Percentiles rank a stretch among this genome's conserved stretches.
These are phyloP conservation scores for Drosophila littoralis DNA, from an alignment of 1,140 invertebrate genomes.

Conservation along the genomic window DNA sequence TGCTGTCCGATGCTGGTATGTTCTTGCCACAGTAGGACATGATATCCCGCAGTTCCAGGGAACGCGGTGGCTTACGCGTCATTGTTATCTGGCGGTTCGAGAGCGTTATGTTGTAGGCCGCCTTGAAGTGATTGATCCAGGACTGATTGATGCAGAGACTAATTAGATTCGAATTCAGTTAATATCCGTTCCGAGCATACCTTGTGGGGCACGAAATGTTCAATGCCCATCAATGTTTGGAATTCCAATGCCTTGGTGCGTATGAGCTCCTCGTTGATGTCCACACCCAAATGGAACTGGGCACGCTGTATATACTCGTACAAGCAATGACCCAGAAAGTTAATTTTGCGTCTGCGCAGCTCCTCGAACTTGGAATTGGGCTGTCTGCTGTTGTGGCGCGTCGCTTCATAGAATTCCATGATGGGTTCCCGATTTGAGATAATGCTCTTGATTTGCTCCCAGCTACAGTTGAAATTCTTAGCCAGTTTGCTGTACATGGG, in stretches of 20 bases:
- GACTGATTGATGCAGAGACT: conserved; percentile 3
- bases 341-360: conserved; percentile 65
- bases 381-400: conserved; percentile 34
- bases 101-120: conserved; percentile 69
- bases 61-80: conserved; percentile 65
- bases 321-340: conserved; percentile 72
- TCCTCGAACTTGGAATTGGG: conserved; percentile 52
- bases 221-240: conserved; percentile 67
- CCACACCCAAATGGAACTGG: conserved; percentile 62
- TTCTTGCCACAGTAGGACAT: conserved; percentile 75
- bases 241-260: conserved; percentile 73
- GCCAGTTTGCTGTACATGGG: conserved; percentile 80
- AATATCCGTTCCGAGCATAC: not conserved
- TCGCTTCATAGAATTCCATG: conserved; percentile 70
- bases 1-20: conserved; percentile 23
- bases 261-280: conserved; percentile 74
- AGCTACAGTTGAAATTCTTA: conserved; percentile 79
- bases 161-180: not conserved
- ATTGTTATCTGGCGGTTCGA: conserved; percentile 73
- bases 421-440: conserved; percentile 71
- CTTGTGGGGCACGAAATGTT: conserved; percentile 74
- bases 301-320: conserved; percentile 77
- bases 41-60: conserved; percentile 70
- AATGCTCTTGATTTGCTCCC: conserved; percentile 81
- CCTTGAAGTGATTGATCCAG: conserved; percentile 80